Conservation (phyloP, 2,113 vertebrate species). For the Vanacampus margaritifer region DNA sequence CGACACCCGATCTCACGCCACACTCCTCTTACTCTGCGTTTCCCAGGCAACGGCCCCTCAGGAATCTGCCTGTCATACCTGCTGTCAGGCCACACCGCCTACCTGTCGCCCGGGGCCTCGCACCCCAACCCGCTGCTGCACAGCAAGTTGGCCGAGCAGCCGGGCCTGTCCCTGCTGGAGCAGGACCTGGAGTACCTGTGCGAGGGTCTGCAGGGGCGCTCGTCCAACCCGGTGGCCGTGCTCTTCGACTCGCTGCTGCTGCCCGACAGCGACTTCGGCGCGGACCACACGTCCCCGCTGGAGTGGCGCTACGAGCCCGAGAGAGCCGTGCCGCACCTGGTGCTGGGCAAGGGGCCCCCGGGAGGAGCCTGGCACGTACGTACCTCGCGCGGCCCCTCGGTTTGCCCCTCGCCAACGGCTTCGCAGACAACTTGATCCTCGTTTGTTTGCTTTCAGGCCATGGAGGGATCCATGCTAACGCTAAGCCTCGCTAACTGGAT, state of each 20-base stretch:
- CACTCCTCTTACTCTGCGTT: not conserved
- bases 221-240: slow-evolving; percentile 76
- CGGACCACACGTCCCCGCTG: slow-evolving; percentile 67
- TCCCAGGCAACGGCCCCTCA: slow-evolving; percentile 75
- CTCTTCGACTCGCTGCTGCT: slow-evolving; percentile 78
- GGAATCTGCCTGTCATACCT: slow-evolving; percentile 79
- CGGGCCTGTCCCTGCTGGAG: slow-evolving; percentile 68
- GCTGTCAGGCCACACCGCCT: slow-evolving; percentile 76
- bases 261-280: slow-evolving; percentile 73
- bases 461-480: slow-evolving; percentile 81
- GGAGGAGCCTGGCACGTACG: slow-evolving; percentile 80
- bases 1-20: not conserved
- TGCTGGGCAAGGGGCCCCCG: slow-evolving; percentile 75
- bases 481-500: slow-evolving; percentile 81
- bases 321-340: slow-evolving; percentile 69
- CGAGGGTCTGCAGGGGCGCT: slow-evolving; percentile 77
- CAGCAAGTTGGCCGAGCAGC: slow-evolving; percentile 66
- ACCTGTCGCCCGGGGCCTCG: slow-evolving; percentile 58
- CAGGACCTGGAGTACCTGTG: slow-evolving; percentile 79
- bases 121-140: slow-evolving; percentile 75
- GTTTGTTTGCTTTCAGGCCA: slow-evolving; percentile 60
- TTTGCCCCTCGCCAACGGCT: not conserved
- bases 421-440: not conserved
- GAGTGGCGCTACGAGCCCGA: slow-evolving; percentile 70
- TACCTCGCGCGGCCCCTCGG: not conserved